phyloP scores from a whole-genome alignment of 2,888 invertebrate genomes.

The Pseudeuparius sepicola region DNA sequence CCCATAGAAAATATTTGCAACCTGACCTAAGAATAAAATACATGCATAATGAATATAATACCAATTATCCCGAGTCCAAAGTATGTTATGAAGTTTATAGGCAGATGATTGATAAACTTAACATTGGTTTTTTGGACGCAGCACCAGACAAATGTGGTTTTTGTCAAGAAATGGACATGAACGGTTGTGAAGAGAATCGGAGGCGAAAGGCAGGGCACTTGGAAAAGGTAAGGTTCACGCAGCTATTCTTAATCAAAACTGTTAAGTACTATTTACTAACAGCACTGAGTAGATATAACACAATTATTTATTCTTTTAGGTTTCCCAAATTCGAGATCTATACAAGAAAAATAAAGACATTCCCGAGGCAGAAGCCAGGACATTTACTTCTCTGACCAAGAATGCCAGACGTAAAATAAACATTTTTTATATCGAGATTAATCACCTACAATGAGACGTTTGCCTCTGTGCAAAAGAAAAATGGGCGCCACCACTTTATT shows the following conservation, averaged over 20 bases:
- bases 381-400: constrained; percentile 6
- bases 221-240: constrained; percentile 8
- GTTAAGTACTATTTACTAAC: no score
- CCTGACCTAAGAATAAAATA: no score
- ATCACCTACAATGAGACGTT: constrained; percentile 11
- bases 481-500: constrained; percentile 5
- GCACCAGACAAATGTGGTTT: constrained; percentile 4
- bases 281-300: no score
- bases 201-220: neutral
- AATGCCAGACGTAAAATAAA: constrained; percentile 9
- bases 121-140: constrained; percentile 2
- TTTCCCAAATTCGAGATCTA: no score
- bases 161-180: constrained; percentile 5
- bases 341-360: no score
- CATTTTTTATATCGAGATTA: constrained; percentile 11
- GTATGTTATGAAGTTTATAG: constrained; percentile 3
- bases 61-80: no score
- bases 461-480: constrained; percentile 9
- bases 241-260: no score
- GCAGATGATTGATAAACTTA: neutral
- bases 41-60: no score
- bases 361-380: no score
- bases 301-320: no score
- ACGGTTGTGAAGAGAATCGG: constrained; percentile 5
- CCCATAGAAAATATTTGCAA: no score